Percentiles rank a stretch among this genome's conserved stretches.
These are phyloP conservation scores for Ginglymostoma cirratum DNA, from an alignment of 2,113 vertebrate species.

Conservation along the genomic window DNA sequence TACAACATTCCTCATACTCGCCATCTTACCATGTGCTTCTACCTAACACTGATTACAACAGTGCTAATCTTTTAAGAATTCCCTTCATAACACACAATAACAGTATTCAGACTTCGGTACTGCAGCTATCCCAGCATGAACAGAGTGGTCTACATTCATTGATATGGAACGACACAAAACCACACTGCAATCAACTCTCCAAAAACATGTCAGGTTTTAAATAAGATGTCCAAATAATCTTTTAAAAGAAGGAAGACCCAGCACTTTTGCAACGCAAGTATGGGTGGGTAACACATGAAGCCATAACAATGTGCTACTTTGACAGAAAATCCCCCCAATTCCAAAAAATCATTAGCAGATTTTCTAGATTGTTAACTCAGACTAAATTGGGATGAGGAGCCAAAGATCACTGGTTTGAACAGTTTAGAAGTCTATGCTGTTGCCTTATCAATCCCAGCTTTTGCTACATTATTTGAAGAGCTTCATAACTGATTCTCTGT, in stretches of 20 bases:
- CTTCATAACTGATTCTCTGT: background rate
- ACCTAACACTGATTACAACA: background rate
- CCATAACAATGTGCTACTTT: background rate
- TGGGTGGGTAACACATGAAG: background rate
- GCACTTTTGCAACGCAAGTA: background rate
- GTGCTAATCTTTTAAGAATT: background rate
- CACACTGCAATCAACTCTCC: background rate
- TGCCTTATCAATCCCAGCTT: background rate
- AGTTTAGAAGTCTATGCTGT: background rate
- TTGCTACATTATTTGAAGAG: background rate
- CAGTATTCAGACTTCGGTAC: background rate
- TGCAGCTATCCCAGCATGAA: background rate
- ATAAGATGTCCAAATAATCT: background rate
- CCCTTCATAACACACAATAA: background rate
- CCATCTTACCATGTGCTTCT: background rate
- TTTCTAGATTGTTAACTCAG: background rate
- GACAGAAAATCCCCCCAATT: background rate
- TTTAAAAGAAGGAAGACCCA: background rate
- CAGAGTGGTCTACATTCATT: background rate
- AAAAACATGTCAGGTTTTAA: background rate
- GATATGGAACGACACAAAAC: background rate
- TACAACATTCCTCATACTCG: background rate
- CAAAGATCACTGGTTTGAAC: background rate
- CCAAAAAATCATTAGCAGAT: background rate
- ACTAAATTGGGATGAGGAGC: background rate